Evolutionary conservation across 2,113 vertebrate genomes (phyloP), one percentile per base, ranked within the genome.

Genomic region (Seriola rivoliana): DNA sequence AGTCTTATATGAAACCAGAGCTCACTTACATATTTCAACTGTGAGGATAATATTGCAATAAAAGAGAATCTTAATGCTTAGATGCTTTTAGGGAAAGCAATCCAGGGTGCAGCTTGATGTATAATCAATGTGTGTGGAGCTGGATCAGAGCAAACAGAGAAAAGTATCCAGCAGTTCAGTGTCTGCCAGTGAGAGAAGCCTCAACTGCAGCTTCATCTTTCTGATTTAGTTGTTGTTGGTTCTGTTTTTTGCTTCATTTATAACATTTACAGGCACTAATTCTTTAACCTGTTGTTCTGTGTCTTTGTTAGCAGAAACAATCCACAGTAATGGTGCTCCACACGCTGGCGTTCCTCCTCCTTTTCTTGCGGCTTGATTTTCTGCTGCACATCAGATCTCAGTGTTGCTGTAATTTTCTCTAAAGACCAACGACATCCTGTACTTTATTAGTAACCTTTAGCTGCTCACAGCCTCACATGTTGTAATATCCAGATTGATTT

Each of bases 361-460:
- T 48, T 5, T 17, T 48, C 46, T 29, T 29, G 25, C 25, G 2
- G 25, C 42, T 44, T 13, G 42, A 44, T 3, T 11, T 9, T 14
- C 42, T 16, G 44, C 44, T 2, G 44, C 13, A 44, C 13, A 16
- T 46, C 44, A 16, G 44, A 46, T 46, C 4, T 14, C 44, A 16
- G 44, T 19, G 7, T 9, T 42, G 36, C 36, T 29, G 58, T 62
- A 19, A 23, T 32, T 57, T 65, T 71, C n/a, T 52, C 8, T 16
- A 65, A 76, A 84, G 55, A 81, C 52, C 71, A 54, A 4, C 25
- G 23, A 70, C 42, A 17, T 19, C 69, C 44, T 32, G 32, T 55
- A 11, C 57, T 68, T 73, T 42, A n/a, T 67, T 25, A 75, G 81
- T 71, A 73, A 75, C 59, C 81, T 81, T 55, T n/a, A 32, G 29